Evolutionary conservation across 2,888 invertebrate species (phyloP), one percentile per base, ranked within the genome.

Genomic region (Nebria salina): DNA sequence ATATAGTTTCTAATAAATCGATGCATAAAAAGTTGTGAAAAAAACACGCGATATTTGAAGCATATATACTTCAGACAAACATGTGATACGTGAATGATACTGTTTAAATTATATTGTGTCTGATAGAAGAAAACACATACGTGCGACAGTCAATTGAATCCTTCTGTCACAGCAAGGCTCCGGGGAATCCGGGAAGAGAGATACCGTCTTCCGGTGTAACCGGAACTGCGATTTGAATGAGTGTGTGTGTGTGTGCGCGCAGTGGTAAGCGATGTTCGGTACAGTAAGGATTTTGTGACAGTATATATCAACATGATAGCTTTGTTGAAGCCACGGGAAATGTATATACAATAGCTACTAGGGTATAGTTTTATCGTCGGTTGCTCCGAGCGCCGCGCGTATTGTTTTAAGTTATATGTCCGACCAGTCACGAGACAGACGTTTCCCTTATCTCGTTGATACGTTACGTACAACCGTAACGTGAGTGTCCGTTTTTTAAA

Each of bases 91-190:
- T 13, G 54, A 54, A 54, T 54, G 13, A 54, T 54, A 8, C 54
- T 54, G 13, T 54, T 54, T 54, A 8, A 54, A 54, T 54, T 13
- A 54, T 54, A 54, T 54, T 70, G 70, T 70, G 70, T 20, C 2
- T 70, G 8, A 70, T 26, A 70, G 8, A 26, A 20, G 70, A 70
- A 70, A 70, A 34, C 70, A 70, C n/a, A 13, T 20, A 26, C 20
- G 42, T 76, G 68, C 68, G 76, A 26, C 76, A 78, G 78, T 78
- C 78, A 78, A 78, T 78, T 73, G 78, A 78, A 78, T 78, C 70
- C 70, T 70, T 70, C 25, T 70, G 70, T 70, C 70, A 70, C 70
- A 20, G 11, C 70, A 54, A 54, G 54, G 25, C 70, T 54, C 54
- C 54, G 54, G 54, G 54, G 54, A 54, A 20, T 54, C 54, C 54